phyloP scores from a whole-genome alignment of 2,797 vertebrate genomes.

The Arremon aurantiirostris region DNA sequence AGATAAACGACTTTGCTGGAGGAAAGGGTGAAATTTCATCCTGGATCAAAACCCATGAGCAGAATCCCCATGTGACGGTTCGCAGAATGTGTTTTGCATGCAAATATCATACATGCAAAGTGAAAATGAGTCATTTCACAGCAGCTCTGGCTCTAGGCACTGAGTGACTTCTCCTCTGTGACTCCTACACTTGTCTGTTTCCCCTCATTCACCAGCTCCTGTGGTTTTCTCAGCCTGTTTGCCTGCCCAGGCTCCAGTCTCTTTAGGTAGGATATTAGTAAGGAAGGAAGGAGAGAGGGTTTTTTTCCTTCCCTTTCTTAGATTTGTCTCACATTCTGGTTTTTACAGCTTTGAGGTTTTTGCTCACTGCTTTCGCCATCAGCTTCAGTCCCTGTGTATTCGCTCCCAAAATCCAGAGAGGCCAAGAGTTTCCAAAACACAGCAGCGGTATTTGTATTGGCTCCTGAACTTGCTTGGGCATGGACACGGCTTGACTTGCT shows the following conservation, averaged over 20 bases:
- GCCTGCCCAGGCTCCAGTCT: slow-evolving; percentile 7
- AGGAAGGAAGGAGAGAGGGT: neutral
- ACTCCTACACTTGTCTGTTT: slow-evolving; percentile 59
- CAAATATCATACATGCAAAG: slow-evolving; percentile 59
- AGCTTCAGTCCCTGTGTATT: neutral
- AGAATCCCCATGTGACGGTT: slow-evolving; percentile 40
- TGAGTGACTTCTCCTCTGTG: slow-evolving; percentile 42
- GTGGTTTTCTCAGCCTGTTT: neutral
- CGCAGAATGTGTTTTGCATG: slow-evolving; percentile 6
- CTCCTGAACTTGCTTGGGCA: slow-evolving; percentile 18
- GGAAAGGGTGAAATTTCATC: slow-evolving; percentile 71
- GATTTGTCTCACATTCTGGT: slow-evolving; percentile 29
- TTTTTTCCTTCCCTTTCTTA: neutral
- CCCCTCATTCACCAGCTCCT: slow-evolving; percentile 21
- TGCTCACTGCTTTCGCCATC: slow-evolving; percentile 14
- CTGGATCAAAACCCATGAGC: slow-evolving; percentile 38
- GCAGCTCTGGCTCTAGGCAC: slow-evolving; percentile 56
- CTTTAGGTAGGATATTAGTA: neutral
- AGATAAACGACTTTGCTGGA: slow-evolving; percentile 63
- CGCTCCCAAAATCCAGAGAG: slow-evolving; percentile 28
- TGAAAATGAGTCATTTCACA: slow-evolving; percentile 64
- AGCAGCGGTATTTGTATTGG: slow-evolving; percentile 56
- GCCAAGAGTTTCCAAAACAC: slow-evolving; percentile 40
- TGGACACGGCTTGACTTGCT: neutral
- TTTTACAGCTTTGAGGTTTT: slow-evolving; percentile 61